Base-by-base conservation (phyloP, 2,113 vertebrate species). In the Calyptomena viridis region DNA sequence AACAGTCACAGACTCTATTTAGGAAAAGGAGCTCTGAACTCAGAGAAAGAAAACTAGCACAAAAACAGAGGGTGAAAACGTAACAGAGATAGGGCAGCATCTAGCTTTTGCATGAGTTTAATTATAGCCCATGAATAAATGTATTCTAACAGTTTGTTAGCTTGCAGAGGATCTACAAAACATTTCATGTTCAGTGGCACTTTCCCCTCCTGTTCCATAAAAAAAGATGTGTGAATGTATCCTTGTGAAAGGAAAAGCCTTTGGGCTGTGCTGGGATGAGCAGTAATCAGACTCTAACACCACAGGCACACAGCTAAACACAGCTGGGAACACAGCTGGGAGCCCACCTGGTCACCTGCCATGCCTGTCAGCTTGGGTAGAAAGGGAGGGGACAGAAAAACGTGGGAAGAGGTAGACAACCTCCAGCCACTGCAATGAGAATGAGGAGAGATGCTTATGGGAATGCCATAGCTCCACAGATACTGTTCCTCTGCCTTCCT, bases 341-440 rank as follows among this genome's bases (percentile, higher is more conserved):
- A 85, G 25, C 53, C 53, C 0, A 0, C 21, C 13, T 3, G 0
- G 52, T 25, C 71, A 85, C 58, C 59, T 82, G 62, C n/a, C 22
- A 10, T 2, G 15, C 62, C 58, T 39, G 46, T 21, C 75, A 93
- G 42, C 40, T 56, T 20, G 12, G 37, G 11, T 18, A 66, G 25
- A 40, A 72, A 14, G 6, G 46, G 31, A 89, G 9, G 39, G 33
- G 40, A 87, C 10, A 40, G 28, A 25, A 40, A 68, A 24, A 63
- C 22, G 28, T 3, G 6, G 18, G 69, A 79, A 79, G 33, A 84
- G 53, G 11, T 62, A 25, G 27, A n/a, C 46, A 22, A 17, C 58
- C 33, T 74, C 59, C 55, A 67, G 67, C 30, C 55, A 71, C 23
- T 50, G 42, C n/a, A 83, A 71, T 0, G 1, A 80, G 24, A 73